Conservation (phyloP, 2,113 vertebrate genomes). For the Odocoileus hemionus region DNA sequence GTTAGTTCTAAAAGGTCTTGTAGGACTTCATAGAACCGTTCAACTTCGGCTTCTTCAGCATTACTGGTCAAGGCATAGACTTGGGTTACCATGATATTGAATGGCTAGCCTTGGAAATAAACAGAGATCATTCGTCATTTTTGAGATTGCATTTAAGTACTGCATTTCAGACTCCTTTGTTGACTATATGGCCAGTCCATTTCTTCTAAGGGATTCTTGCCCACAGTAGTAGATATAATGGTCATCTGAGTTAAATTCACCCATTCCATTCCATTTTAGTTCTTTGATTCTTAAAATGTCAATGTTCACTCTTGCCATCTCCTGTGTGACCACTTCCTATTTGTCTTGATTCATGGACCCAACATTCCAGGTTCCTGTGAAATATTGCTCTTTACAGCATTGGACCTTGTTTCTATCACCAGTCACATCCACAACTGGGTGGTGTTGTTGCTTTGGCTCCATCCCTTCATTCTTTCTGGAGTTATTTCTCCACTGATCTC, state of each 20-base stretch:
- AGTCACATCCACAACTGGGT: background rate
- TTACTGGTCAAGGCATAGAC: background rate
- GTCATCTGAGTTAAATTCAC: background rate
- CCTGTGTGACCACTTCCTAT: background rate
- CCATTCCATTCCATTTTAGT: background rate
- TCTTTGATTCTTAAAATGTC: background rate
- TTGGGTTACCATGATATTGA: background rate
- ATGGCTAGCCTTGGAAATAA: background rate
- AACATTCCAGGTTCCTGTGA: background rate
- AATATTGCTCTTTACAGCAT: background rate
- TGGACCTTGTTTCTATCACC: background rate
- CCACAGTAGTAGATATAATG: background rate
- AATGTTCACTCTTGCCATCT: rapidly evolving
- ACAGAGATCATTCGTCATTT: rapidly evolving
- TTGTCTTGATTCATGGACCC: background rate
- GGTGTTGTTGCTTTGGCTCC: background rate
- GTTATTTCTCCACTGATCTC: background rate
- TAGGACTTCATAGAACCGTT: background rate
- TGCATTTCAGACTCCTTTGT: background rate
- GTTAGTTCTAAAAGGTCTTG: background rate
- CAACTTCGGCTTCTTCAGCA: background rate
- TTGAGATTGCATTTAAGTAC: background rate
- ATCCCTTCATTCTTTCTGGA: background rate
- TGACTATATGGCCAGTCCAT: background rate
- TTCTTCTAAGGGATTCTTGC: background rate